phyloP scores from a whole-genome alignment of 2,888 invertebrate genomes.

The Meta bourneti region DNA sequence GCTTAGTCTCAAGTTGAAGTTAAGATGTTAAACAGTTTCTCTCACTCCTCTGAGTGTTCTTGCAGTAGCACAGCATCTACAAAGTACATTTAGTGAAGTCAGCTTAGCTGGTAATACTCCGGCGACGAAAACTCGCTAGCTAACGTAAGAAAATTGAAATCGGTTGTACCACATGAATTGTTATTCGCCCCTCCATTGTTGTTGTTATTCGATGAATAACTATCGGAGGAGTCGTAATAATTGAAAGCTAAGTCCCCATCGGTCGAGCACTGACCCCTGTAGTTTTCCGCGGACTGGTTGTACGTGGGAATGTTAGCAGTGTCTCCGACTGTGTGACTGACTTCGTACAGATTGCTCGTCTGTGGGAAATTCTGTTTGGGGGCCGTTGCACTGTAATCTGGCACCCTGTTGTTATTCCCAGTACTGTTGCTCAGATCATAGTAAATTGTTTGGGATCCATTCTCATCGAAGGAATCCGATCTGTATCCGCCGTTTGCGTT shows the following conservation, averaged over 20 bases:
- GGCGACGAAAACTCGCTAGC: constrained; percentile 93
- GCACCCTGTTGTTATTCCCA: constrained; percentile 72
- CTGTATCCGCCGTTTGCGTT: constrained; percentile 61
- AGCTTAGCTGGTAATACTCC: constrained; percentile 91
- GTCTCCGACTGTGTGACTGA: constrained; percentile 73
- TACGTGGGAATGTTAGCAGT: constrained; percentile 76
- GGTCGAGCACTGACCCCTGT: constrained; percentile 74
- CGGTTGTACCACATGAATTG: constrained; percentile 80
- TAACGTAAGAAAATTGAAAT: constrained; percentile 95
- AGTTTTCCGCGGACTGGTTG: constrained; percentile 70
- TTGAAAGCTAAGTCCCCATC: constrained; percentile 74
- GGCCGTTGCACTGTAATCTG: constrained; percentile 77
- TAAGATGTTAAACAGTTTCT: not conserved
- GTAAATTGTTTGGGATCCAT: constrained; percentile 74
- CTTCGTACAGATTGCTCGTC: constrained; percentile 73
- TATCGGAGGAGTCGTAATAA: constrained; percentile 76
- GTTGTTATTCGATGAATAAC: constrained; percentile 73
- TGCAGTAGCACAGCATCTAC: constrained; percentile 18
- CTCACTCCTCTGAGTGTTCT: constrained; percentile 33
- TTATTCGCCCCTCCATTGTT: constrained; percentile 61
- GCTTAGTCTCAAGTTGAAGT: constrained; percentile 6
- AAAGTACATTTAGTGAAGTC: constrained; percentile 79
- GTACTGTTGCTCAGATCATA: constrained; percentile 75
- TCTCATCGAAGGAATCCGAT: constrained; percentile 70
- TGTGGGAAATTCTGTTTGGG: constrained; percentile 76